phyloP scores from a whole-genome alignment of 2,113 vertebrate species.

The Cromileptes altivelis region DNA sequence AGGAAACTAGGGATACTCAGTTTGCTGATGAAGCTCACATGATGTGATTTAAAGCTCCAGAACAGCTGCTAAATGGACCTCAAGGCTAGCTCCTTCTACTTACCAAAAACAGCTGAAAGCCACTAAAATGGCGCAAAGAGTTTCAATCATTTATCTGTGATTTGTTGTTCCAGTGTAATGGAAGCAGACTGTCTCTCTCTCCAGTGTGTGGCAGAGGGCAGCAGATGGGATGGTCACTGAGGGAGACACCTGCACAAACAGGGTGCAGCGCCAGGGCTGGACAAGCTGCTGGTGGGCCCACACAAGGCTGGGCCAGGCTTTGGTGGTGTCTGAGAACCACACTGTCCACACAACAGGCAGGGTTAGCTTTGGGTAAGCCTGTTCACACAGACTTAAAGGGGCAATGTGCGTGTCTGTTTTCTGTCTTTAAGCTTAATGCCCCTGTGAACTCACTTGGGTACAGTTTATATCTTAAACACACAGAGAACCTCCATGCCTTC shows the following conservation, averaged over 20 bases:
- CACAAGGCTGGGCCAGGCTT: slow-evolving; percentile 36
- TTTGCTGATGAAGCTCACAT: not conserved
- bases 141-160: not conserved
- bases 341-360: slow-evolving; percentile 35
- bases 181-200: slow-evolving; percentile 3
- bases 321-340: slow-evolving; percentile 49
- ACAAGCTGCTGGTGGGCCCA: slow-evolving; percentile 53
- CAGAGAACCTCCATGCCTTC: not conserved
- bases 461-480: slow-evolving; percentile 23
- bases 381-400: slow-evolving; percentile 24
- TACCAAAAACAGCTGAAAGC: not conserved
- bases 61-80: not conserved
- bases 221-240: slow-evolving; percentile 34
- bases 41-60: not conserved
- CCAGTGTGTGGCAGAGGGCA: slow-evolving; percentile 43
- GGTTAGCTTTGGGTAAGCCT: slow-evolving; percentile 43
- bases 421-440: slow-evolving; percentile 19
- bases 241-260: slow-evolving; percentile 92
- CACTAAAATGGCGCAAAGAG: not conserved
- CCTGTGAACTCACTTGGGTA: slow-evolving; percentile 33
- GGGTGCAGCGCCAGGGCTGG: slow-evolving; percentile 42
- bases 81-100: not conserved
- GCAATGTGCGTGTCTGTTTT: not conserved
- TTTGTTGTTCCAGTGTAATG: slow-evolving; percentile 14
- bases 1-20: not conserved